Conservation (phyloP, 1,140 invertebrate species). For the Panagrolaimus sp. region DNA sequence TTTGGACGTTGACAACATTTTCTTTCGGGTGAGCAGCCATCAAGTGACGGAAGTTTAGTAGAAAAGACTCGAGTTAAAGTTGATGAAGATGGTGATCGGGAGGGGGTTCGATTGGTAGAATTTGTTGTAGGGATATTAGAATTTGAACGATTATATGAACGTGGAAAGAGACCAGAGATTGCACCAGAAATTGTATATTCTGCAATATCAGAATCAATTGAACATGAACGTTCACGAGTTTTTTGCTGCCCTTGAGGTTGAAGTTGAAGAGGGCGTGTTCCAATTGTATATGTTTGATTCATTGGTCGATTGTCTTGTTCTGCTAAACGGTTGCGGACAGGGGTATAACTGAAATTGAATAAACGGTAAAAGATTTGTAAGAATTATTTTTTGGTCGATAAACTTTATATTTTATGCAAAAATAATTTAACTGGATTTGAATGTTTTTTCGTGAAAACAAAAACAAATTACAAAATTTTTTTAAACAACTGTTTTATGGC, state of each 20-base stretch:
- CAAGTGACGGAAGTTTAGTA: constrained; percentile 29
- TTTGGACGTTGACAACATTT: constrained; percentile 28
- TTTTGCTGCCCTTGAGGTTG: not conserved
- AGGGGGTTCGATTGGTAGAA: not conserved
- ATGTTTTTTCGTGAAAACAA: too few relatives aligned
- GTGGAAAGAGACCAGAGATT: constrained; percentile 15
- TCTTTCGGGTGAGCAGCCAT: constrained; percentile 31
- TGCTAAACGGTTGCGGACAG: constrained; percentile 28
- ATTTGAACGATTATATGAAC: not conserved
- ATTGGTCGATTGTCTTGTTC: constrained; percentile 30
- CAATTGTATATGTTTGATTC: constrained; percentile 38
- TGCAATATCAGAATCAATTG: constrained; percentile 32
- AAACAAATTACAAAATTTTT: too few relatives aligned
- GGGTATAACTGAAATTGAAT: constrained; percentile 20
- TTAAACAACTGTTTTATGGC: too few relatives aligned
- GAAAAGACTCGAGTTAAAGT: not conserved
- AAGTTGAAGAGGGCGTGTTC: not conserved
- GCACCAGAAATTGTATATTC: constrained; percentile 27
- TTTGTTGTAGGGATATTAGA: not conserved
- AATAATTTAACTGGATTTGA: too few relatives aligned
- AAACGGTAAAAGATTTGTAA: too few relatives aligned
- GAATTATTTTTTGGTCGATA: too few relatives aligned
- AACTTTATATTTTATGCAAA: too few relatives aligned
- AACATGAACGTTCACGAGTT: constrained; percentile 27
- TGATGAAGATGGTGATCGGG: not conserved